Conservation (phyloP, 1,140 invertebrate genomes). For the Heliconius nattereri region DNA sequence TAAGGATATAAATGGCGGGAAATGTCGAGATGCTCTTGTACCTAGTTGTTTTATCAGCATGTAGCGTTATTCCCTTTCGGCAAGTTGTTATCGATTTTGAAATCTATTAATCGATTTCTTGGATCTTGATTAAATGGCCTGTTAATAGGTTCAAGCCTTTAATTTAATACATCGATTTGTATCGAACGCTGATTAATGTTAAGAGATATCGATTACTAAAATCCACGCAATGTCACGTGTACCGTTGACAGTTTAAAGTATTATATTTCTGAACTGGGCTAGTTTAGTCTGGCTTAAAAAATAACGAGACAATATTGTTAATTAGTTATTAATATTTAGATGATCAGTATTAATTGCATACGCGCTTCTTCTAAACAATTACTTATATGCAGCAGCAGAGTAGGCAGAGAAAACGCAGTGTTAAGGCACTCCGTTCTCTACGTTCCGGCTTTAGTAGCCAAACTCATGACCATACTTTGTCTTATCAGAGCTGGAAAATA, state of each 20-base stretch:
- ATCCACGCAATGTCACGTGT: slow-evolving; percentile 5
- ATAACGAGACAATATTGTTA: too few species aligned
- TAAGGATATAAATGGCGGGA: slow-evolving; percentile 42
- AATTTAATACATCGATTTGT: slow-evolving; percentile 18
- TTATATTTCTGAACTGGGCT: not conserved
- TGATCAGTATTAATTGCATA: too few species aligned
- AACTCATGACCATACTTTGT: too few species aligned
- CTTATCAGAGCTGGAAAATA: too few species aligned
- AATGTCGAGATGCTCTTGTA: slow-evolving; percentile 26
- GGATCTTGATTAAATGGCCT: slow-evolving; percentile 14
- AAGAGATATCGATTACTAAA: slow-evolving; percentile 8
- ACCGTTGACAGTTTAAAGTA: not conserved
- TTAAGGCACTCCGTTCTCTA: too few species aligned
- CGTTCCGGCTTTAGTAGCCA: too few species aligned
- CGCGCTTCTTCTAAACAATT: too few species aligned
- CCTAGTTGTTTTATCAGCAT: slow-evolving; percentile 27
- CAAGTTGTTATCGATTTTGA: slow-evolving; percentile 27
- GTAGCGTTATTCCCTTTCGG: slow-evolving; percentile 31
- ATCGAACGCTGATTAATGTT: slow-evolving; percentile 1
- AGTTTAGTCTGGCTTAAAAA: too few species aligned
- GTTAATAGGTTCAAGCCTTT: slow-evolving; percentile 17
- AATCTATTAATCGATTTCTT: slow-evolving; percentile 20
- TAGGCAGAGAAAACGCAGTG: too few species aligned
- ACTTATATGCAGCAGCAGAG: too few species aligned
- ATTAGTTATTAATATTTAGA: too few species aligned